A percentile compares a stretch with the other conserved stretches of the same genome.
phyloP scores from a whole-genome alignment of 1,140 invertebrate genomes.

The Drosophila watanabei region DNA sequence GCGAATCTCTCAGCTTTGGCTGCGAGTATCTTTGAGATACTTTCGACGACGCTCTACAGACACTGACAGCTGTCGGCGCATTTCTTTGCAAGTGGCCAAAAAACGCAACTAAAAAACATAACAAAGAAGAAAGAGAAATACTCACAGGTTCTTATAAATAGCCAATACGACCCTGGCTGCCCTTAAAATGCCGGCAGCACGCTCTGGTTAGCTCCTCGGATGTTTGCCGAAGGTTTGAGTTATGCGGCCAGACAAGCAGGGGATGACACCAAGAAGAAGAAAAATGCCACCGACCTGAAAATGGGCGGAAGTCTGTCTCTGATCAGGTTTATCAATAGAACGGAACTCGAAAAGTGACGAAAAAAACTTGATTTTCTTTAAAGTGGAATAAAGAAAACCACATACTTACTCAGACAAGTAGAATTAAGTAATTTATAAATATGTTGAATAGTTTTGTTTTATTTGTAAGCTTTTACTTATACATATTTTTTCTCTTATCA shows the following conservation, averaged over 20 bases:
- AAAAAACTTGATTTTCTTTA: background rate
- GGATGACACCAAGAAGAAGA: conserved; percentile 12
- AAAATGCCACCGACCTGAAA: conserved; percentile 45
- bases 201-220: conserved; percentile 55
- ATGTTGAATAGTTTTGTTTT: background rate
- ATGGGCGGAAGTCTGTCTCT: conserved; percentile 50
- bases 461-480: background rate
- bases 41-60: conserved; percentile 34
- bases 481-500: conserved; percentile 10
- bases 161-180: conserved; percentile 72
- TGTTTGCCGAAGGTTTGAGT: conserved; percentile 45
- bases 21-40: conserved; percentile 28
- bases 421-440: background rate
- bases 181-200: conserved; percentile 74
- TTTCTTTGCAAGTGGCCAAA: conserved; percentile 61
- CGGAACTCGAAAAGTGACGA: conserved; percentile 24
- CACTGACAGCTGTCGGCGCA: conserved; percentile 69
- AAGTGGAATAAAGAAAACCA: background rate
- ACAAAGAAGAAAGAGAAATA: conserved; percentile 44
- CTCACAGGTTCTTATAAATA: conserved; percentile 69
- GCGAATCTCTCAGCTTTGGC: conserved; percentile 20
- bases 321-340: conserved; percentile 51
- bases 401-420: background rate
- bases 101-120: conserved; percentile 38
- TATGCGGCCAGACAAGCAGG: conserved; percentile 63